Evolutionary conservation across 2,113 vertebrate species (phyloP).

Genomic region (Hypanus sabinus): DNA sequence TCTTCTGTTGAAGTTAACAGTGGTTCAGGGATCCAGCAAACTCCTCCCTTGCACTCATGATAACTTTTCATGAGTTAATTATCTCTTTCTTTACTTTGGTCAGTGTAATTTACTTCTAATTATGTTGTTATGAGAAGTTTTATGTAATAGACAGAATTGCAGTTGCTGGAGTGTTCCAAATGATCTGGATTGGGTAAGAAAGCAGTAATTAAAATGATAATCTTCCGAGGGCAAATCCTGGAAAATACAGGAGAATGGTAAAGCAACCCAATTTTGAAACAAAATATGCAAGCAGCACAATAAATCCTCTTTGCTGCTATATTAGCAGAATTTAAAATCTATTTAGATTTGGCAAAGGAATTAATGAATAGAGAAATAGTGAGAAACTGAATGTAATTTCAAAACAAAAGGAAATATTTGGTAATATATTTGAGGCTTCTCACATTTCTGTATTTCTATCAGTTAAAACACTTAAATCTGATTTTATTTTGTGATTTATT

Average conservation of each 20-base stretch:
- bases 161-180: background rate
- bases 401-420: background rate
- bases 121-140: background rate
- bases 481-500: background rate
- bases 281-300: background rate
- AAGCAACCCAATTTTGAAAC: background rate
- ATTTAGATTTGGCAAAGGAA: background rate
- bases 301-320: too few species aligned
- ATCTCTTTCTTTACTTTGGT: background rate
- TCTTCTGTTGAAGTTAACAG: too few species aligned
- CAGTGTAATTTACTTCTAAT: background rate
- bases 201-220: background rate
- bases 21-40: too few species aligned
- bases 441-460: background rate
- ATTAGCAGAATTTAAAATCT: too few species aligned
- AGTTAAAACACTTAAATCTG: background rate
- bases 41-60: background rate
- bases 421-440: background rate
- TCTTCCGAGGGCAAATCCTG: background rate
- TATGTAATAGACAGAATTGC: background rate
- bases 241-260: background rate
- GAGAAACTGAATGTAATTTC: background rate
- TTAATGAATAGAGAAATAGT: background rate
- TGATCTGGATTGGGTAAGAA: background rate
- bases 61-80: background rate